Base-by-base conservation (phyloP, 1,140 invertebrate genomes). In the Venturia canescens region DNA sequence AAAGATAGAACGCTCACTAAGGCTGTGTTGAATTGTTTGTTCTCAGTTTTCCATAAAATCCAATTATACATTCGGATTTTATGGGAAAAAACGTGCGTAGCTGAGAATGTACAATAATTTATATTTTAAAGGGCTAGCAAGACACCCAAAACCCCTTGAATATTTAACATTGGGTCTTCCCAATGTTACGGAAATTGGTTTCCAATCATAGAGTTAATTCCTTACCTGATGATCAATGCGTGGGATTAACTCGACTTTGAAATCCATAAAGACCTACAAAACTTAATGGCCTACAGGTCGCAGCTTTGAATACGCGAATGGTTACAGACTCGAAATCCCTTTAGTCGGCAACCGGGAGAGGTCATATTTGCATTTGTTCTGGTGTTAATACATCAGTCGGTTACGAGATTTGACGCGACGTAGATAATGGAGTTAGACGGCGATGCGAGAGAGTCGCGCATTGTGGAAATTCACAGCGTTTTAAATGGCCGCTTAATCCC, bases 401-500 rank as follows among this genome's bases (percentile, higher is more conserved):
- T 53, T 53, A 53, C 50, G 50, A 53, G 50, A 53, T 63, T 23
- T 63, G 23, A 63, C 23, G 23, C 60, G 60, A 63, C 60, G 23
- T 23, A 27, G 3, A 63, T 23, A 23, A 63, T 63, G 21, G 27
- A 63, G 3, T 23, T 23, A 27, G 5, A 15, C 23, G 21, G 60
- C 21, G 53, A 57, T 23, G 53, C 4, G 53, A 44, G 50, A 53
- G 50, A 18, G 23, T 26, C n/a, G 3, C 27, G 23, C 11, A 11
- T 4, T 16, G 15, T 27, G 23, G 21, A 27, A 63, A 63, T 7
- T 6, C 23, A 63, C 11, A 21, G 23, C n/a, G 57, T 1, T 63
- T 63, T 23, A 63, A 63, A 23, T 1, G 21, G 9, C 0, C 3
- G 60, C 9, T 13, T 63, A 6, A 63, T 63, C 60, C 60, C 21